phyloP scores from a whole-genome alignment of 2,888 invertebrate genomes.

The Endomychus coccineus region DNA sequence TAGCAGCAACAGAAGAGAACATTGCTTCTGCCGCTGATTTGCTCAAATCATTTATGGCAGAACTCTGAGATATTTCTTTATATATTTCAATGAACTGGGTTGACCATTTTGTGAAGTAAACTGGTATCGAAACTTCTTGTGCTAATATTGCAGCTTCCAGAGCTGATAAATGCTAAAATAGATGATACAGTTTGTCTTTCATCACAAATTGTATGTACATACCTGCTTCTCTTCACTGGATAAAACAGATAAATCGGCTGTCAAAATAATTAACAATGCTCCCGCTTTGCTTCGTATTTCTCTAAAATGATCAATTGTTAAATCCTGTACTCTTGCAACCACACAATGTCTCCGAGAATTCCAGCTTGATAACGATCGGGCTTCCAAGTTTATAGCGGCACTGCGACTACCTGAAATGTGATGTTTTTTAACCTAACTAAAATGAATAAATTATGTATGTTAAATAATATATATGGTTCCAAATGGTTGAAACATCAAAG shows the following conservation, averaged over 20 bases:
- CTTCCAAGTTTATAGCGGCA: conserved; percentile 80
- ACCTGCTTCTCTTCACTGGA: conserved; percentile 65
- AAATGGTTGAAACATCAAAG: too few relatives aligned
- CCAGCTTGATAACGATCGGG: conserved; percentile 76
- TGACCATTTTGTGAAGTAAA: conserved; percentile 79
- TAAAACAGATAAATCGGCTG: conserved; percentile 60
- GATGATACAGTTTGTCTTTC: too few relatives aligned
- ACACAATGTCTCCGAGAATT: conserved; percentile 86
- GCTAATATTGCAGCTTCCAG: conserved; percentile 77
- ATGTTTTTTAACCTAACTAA: too few relatives aligned
- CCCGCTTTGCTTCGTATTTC: conserved; percentile 74
- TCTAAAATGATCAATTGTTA: conserved; percentile 70
- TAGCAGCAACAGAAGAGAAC: conserved; percentile 81
- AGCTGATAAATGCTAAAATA: conserved; percentile 59
- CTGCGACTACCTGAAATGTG: conserved; percentile 73
- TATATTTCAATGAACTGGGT: conserved; percentile 67
- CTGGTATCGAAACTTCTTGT: conserved; percentile 74
- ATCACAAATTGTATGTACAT: not conserved
- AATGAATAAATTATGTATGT: too few relatives aligned
- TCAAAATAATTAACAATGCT: conserved; percentile 77
- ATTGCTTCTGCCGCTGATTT: conserved; percentile 78
- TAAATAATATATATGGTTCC: too few relatives aligned
- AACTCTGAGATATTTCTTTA: conserved; percentile 62
- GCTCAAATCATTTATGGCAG: conserved; percentile 61
- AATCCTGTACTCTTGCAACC: conserved; percentile 69